Evolutionary conservation across 37 sponge, comb jelly and placozoan genomes (phyloP).

Genomic region (Cladorhizidae sp.): DNA sequence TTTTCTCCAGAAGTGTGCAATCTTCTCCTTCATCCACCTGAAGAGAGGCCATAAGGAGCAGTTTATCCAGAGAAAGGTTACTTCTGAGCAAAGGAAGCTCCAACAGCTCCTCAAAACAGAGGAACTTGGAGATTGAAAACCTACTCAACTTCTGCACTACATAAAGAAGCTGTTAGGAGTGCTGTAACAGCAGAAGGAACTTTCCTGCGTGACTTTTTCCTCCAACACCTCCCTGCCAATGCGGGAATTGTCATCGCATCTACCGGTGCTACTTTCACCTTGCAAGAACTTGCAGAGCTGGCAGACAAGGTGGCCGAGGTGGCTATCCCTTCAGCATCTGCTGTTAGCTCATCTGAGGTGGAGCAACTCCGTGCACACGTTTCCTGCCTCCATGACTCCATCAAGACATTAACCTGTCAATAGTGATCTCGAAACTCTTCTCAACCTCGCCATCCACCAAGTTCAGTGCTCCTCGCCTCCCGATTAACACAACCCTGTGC

Average conservation of each 20-base stretch:
- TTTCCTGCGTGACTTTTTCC: slow-evolving; percentile 41
- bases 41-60: neutral
- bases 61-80: neutral
- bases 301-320: slow-evolving; percentile 61
- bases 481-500: slow-evolving; percentile 11
- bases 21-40: slow-evolving; percentile 16
- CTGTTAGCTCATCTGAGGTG: slow-evolving; percentile 13
- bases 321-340: slow-evolving; percentile 30
- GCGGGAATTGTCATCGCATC: slow-evolving; percentile 62
- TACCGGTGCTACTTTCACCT: slow-evolving; percentile 2
- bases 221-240: slow-evolving; percentile 49
- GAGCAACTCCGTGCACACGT: slow-evolving; percentile 34
- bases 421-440: neutral
- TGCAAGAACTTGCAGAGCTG: slow-evolving; percentile 37
- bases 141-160: slow-evolving; percentile 23
- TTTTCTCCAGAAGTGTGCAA: slow-evolving; percentile 6
- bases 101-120: too few relatives aligned
- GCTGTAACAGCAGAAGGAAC: slow-evolving; percentile 9
- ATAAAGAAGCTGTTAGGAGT: slow-evolving; percentile 29
- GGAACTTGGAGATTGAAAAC: slow-evolving; percentile 37
- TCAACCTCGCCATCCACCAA: neutral
- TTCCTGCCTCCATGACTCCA: neutral
- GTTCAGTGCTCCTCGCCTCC: neutral
- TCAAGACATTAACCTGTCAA: too few relatives aligned
- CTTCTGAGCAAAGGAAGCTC: slow-evolving; percentile 1